Percentiles rank a stretch among this genome's conserved stretches.
Evolutionary conservation across 1,140 invertebrate genomes (phyloP).

Genomic region (Stratiolaelaps scimitus): DNA sequence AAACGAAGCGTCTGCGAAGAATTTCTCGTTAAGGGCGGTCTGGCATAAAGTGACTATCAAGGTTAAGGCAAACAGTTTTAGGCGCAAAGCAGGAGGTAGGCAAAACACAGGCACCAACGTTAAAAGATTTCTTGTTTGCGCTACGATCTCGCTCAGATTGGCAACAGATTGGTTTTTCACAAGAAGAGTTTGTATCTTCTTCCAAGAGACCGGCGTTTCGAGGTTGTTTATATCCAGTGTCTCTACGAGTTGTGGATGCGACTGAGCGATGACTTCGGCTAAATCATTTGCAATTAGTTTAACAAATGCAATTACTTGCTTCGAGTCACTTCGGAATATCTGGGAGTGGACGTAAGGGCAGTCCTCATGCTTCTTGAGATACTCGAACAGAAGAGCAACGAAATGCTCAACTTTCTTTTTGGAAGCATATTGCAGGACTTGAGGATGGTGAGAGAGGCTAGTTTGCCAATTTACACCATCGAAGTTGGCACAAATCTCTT

Average conservation of each 20-base stretch:
- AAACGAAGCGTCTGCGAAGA: neutral
- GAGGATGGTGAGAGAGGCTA: neutral
- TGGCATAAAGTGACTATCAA: neutral
- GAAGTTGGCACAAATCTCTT: slow-evolving; percentile 7
- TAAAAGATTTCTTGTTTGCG: neutral
- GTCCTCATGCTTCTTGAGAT: neutral
- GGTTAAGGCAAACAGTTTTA: neutral
- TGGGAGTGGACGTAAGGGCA: neutral
- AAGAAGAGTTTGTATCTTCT: neutral
- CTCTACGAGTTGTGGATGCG: neutral
- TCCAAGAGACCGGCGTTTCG: neutral
- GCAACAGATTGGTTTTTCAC: neutral
- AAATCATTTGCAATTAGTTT: neutral
- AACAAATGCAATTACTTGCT: neutral
- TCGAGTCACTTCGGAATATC: neutral
- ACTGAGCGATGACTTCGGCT: neutral
- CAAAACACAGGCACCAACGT: neutral
- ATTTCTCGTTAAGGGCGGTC: neutral
- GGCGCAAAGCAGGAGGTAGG: neutral
- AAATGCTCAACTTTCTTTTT: slow-evolving; percentile 9
- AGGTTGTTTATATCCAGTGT: neutral
- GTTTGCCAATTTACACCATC: neutral
- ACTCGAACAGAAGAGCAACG: neutral
- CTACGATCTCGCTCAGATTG: neutral
- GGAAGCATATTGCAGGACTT: neutral